Evolutionary conservation across 2,113 vertebrate species (phyloP).

Genomic region (Leuciscus idus): DNA sequence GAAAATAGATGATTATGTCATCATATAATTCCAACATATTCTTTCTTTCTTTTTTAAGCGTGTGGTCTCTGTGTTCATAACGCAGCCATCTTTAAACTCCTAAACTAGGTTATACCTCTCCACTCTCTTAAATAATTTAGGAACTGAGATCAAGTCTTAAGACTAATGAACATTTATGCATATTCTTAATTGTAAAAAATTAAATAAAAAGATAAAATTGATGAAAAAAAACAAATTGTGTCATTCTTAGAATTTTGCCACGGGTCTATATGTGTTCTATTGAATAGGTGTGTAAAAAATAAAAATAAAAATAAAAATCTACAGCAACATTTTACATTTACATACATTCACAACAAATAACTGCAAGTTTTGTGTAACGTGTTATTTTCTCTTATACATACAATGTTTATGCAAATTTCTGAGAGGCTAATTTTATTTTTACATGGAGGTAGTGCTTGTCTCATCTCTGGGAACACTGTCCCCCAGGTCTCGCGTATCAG

Average conservation of each 20-base stretch:
- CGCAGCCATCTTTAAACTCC: not conserved
- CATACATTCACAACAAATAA: not conserved
- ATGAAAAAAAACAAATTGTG: not conserved
- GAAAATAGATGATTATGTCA: not conserved
- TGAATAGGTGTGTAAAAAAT: not conserved
- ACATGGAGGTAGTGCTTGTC: not conserved
- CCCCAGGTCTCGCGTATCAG: conserved; percentile 42
- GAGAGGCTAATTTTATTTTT: not conserved
- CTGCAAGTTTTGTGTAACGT: not conserved
- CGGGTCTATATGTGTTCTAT: not conserved
- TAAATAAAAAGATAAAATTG: not conserved
- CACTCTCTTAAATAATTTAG: not conserved
- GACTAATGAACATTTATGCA: not conserved
- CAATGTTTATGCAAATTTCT: conserved; percentile 18
- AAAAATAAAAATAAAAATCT: no score
- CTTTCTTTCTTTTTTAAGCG: not conserved
- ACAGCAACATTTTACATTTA: not conserved
- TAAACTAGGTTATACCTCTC: conserved; percentile 3
- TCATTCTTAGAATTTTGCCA: not conserved
- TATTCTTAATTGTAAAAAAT: not conserved
- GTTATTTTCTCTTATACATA: not conserved
- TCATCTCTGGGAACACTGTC: conserved; percentile 23
- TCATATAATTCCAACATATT: not conserved
- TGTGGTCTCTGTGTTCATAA: not conserved
- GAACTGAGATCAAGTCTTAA: not conserved